A percentile compares a stretch with the other conserved stretches of the same genome.
Evolutionary conservation across 2,797 vertebrate genomes (phyloP).

Genomic region (Cirrhinus molitorella): DNA sequence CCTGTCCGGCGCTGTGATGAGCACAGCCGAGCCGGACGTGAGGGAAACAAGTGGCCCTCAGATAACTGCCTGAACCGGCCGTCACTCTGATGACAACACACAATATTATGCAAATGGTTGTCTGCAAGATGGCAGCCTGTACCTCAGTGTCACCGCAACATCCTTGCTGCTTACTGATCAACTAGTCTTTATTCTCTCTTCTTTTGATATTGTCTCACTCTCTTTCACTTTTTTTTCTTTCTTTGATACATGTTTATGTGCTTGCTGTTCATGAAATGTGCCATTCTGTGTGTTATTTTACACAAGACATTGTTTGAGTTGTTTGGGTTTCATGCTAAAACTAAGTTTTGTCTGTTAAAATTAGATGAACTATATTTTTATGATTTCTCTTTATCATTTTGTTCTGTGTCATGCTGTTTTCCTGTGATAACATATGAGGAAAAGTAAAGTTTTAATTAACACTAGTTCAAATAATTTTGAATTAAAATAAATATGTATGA

Average conservation of each 20-base stretch:
- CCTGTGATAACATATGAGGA: not conserved
- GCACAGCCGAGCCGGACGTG: slow-evolving; percentile 62
- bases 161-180: slow-evolving; percentile 50
- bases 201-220: slow-evolving; percentile 12
- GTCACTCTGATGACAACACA: slow-evolving; percentile 78
- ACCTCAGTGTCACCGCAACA: slow-evolving; percentile 49
- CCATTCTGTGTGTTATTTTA: not conserved
- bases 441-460: not conserved
- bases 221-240: not conserved
- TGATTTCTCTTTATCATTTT: not conserved
- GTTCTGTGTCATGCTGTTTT: not conserved
- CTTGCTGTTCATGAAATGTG: not conserved
- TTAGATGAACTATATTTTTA: not conserved
- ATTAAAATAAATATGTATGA: not conserved
- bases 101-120: slow-evolving; percentile 81
- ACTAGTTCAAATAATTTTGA: not conserved
- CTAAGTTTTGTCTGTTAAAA: not conserved
- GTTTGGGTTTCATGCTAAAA: not conserved
- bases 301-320: not conserved
- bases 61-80: slow-evolving; percentile 74
- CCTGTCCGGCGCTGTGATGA: slow-evolving; percentile 76
- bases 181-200: slow-evolving; percentile 31
- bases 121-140: slow-evolving; percentile 67
- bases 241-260: not conserved
- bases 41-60: slow-evolving; percentile 60